Evolutionary conservation across 2,888 invertebrate species (phyloP).

Genomic region (Zeuzera pyrina): DNA sequence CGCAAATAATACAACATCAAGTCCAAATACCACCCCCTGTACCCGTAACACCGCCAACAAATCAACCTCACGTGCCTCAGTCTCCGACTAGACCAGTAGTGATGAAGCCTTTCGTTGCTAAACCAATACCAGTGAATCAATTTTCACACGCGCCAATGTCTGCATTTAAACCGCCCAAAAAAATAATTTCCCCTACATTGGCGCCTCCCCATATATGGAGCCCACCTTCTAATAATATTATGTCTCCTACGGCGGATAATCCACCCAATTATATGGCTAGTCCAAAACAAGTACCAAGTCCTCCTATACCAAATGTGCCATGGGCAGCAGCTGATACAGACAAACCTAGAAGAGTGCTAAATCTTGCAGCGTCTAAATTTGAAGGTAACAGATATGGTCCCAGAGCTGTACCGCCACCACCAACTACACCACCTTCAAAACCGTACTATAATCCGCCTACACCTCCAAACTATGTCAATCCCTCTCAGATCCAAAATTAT

Average conservation of each 20-base stretch:
- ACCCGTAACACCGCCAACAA: slow-evolving; percentile 1
- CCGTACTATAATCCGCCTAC: slow-evolving; percentile 16
- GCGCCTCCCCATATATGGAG: slow-evolving; percentile 54
- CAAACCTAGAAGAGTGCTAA: slow-evolving; percentile 61
- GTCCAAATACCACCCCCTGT: slow-evolving; percentile 7
- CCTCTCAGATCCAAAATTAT: slow-evolving; percentile 22
- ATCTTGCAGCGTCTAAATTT: slow-evolving; percentile 70
- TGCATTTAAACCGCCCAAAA: slow-evolving; percentile 78
- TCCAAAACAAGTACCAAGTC: slow-evolving; percentile 25
- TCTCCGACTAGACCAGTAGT: slow-evolving; percentile 40
- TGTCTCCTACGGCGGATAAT: slow-evolving; percentile 37
- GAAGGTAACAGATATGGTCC: slow-evolving; percentile 38
- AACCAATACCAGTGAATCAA: slow-evolving; percentile 77
- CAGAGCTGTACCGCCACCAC: slow-evolving; percentile 12
- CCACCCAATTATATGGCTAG: slow-evolving; percentile 10
- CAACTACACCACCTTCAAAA: slow-evolving; percentile 10
- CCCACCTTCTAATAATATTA: slow-evolving; percentile 45
- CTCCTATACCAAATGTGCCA: slow-evolving; percentile 30
- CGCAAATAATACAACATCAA: slow-evolving; percentile 19
- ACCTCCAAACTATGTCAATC: slow-evolving; percentile 30
- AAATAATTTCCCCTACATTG: slow-evolving; percentile 44
- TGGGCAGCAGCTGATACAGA: slow-evolving; percentile 59
- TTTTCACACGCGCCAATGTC: slow-evolving; percentile 86
- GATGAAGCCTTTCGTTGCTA: slow-evolving; percentile 64
- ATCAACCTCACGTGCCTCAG: slow-evolving; percentile 23